Conservation (phyloP, 2,797 vertebrate genomes). For the Graptemys geographica region DNA sequence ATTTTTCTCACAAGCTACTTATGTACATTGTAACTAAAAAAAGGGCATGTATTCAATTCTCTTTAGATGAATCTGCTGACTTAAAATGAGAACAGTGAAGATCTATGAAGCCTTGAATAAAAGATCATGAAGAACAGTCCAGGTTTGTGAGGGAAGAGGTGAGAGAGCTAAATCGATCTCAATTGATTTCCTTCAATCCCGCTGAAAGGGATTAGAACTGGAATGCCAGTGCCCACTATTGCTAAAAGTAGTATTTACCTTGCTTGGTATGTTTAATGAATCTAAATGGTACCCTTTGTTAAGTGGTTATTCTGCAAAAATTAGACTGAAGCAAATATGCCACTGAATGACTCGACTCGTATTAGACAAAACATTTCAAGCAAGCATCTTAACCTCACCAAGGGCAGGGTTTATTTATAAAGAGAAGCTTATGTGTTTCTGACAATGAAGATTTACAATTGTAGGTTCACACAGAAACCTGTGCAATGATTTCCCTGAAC, state of each 20-base stretch:
- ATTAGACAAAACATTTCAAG: constrained; percentile 28
- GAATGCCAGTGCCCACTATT: constrained; percentile 66
- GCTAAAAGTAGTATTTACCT: neutral
- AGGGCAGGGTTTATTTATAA: neutral
- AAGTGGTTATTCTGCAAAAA: constrained; percentile 24
- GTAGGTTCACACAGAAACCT: neutral
- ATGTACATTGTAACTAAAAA: constrained; percentile 25
- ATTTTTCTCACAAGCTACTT: constrained; percentile 36
- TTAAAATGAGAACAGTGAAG: constrained; percentile 12
- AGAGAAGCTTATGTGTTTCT: too few relatives aligned
- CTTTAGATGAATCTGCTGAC: neutral
- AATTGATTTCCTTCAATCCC: neutral
- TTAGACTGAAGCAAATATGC: constrained; percentile 10
- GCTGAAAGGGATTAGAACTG: constrained; percentile 26
- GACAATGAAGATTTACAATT: neutral
- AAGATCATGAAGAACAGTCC: neutral
- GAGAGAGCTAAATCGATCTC: neutral
- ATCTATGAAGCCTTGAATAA: neutral
- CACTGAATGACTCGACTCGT: constrained; percentile 18
- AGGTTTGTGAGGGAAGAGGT: neutral
- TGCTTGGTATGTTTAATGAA: constrained; percentile 9
- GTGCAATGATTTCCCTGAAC: neutral
- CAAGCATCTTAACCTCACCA: constrained; percentile 3
- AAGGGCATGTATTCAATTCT: neutral
- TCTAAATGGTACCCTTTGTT: constrained; percentile 33